phyloP scores from a whole-genome alignment of 2,888 invertebrate species.

The Cerastis rubricosa region DNA sequence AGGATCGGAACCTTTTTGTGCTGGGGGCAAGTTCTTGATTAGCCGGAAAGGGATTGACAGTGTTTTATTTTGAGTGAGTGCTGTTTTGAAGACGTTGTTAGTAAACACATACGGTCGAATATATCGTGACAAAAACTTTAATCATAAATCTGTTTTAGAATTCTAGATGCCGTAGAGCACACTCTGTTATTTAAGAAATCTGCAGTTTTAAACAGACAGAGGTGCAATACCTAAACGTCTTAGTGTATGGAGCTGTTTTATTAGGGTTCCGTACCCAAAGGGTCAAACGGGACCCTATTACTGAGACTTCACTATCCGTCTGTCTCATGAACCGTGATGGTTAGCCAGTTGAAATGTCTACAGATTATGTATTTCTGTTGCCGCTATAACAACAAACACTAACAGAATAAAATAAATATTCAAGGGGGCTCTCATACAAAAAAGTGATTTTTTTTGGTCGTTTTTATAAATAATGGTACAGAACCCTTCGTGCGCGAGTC shows the following conservation, averaged over 20 bases:
- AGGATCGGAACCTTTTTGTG: constrained; percentile 21
- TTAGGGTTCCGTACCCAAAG: too few species aligned
- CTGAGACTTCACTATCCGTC: too few species aligned
- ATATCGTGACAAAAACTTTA: not conserved
- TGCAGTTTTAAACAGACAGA: not conserved
- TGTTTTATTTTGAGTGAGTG: constrained; percentile 2
- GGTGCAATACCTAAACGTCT: not conserved
- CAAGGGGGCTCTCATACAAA: too few species aligned
- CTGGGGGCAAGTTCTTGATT: not conserved
- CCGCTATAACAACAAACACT: too few species aligned
- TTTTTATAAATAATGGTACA: too few species aligned
- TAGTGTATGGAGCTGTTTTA: not conserved
- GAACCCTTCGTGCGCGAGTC: too few species aligned
- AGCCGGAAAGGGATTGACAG: constrained; percentile 22
- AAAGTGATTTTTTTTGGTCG: too few species aligned
- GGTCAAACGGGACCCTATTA: too few species aligned
- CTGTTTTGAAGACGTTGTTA: not conserved
- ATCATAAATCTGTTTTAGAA: not conserved
- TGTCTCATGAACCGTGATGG: too few species aligned
- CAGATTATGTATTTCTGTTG: too few species aligned
- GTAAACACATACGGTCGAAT: not conserved
- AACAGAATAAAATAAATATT: too few species aligned
- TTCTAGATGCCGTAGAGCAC: not conserved
- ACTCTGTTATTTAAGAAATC: not conserved
- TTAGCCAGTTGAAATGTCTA: too few species aligned